These are phyloP conservation scores for Chiloscyllium plagiosum DNA, from an alignment of 2,113 vertebrate genomes.

Conservation along the genomic window DNA sequence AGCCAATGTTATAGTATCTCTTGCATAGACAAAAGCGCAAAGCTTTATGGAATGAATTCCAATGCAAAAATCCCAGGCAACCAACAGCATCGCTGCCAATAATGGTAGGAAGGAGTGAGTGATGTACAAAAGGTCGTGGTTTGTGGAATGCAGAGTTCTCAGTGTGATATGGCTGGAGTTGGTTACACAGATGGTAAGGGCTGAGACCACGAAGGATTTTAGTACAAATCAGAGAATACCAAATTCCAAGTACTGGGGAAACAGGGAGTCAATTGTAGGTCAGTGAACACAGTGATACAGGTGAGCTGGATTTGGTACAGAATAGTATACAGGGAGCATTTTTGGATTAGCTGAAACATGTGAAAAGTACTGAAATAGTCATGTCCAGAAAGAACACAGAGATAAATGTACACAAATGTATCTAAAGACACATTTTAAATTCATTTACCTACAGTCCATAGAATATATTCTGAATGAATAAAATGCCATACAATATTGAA, in stretches of 20 bases:
- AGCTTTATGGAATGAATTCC: neutral
- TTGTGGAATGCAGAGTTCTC: neutral
- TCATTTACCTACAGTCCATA: neutral
- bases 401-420: neutral
- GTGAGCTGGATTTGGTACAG: neutral
- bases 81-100: neutral
- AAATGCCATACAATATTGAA: neutral
- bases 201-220: neutral
- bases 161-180: neutral
- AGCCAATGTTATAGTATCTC: neutral
- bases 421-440: neutral
- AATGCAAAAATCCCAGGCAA: neutral
- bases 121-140: neutral
- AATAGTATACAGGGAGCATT: too few species aligned
- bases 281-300: neutral
- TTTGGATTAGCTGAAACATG: too few species aligned
- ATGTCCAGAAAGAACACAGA: neutral
- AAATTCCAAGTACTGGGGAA: neutral
- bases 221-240: neutral
- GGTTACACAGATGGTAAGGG: neutral
- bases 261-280: neutral
- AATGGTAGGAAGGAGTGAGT: neutral
- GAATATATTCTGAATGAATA: neutral
- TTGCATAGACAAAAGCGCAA: neutral
- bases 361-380: neutral